Evolutionary conservation across 2,797 vertebrate genomes (phyloP).

Genomic region (Emydoidea blandingii): DNA sequence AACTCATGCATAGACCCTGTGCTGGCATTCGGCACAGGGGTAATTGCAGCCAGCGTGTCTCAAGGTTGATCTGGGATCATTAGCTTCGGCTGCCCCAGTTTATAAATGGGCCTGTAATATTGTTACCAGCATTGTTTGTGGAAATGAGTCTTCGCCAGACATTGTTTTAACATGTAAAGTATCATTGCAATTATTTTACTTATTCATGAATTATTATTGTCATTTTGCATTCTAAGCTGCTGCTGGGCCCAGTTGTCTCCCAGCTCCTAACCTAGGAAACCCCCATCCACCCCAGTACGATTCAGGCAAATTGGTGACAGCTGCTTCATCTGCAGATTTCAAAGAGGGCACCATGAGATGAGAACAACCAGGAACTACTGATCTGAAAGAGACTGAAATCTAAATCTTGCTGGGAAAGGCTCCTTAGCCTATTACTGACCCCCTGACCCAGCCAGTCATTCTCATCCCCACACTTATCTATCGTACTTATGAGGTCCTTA

Average conservation of each 20-base stretch:
- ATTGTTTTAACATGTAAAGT: not conserved
- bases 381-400: rapidly evolving
- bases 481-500: not conserved
- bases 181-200: not conserved
- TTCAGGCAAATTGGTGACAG: rapidly evolving
- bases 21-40: not conserved
- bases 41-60: not conserved
- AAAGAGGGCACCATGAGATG: not conserved
- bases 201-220: not conserved
- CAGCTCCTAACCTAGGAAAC: not conserved
- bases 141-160: not conserved
- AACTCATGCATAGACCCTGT: not conserved
- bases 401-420: conserved; percentile 42
- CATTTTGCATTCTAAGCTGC: rapidly evolving
- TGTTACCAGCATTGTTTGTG: not conserved
- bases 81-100: rapidly evolving
- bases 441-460: conserved; percentile 5
- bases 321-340: not conserved
- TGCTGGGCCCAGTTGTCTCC: rapidly evolving
- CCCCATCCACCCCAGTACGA: not conserved
- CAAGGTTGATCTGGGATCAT: not conserved
- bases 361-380: not conserved
- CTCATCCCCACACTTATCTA: not conserved
- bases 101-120: rapidly evolving
- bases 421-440: not conserved